Evolutionary conservation across 2,113 vertebrate genomes (phyloP).

Genomic region (Hymenochirus boettgeri): DNA sequence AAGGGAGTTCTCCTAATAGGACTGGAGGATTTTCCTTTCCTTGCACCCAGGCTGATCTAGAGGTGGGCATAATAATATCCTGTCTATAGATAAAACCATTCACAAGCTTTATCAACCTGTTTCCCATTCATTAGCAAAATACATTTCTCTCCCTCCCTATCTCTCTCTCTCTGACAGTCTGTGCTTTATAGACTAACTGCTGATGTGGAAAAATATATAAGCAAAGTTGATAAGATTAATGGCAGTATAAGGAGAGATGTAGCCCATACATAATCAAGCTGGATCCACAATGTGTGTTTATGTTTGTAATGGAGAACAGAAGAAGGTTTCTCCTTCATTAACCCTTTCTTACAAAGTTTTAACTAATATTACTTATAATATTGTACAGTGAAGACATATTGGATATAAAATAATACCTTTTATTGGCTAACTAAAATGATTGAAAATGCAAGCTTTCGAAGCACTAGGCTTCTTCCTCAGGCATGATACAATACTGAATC

Average conservation of each 20-base stretch:
- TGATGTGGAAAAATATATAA: too few relatives aligned
- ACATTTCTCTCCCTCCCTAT: background rate
- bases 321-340: too few relatives aligned
- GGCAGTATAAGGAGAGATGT: slow-evolving; percentile 24
- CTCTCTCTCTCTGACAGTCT: background rate
- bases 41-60: slow-evolving; percentile 35
- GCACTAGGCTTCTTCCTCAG: too few relatives aligned
- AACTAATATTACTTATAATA: too few relatives aligned
- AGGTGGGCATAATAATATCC: slow-evolving; percentile 33
- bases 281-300: background rate
- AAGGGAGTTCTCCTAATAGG: slow-evolving; percentile 66
- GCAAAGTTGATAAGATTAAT: slow-evolving; percentile 32
- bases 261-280: too few relatives aligned
- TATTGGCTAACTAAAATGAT: too few relatives aligned
- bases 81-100: slow-evolving; percentile 28
- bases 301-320: background rate
- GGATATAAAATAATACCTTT: too few relatives aligned
- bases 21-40: slow-evolving; percentile 56
- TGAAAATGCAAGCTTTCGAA: too few relatives aligned
- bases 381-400: too few relatives aligned
- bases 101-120: slow-evolving; percentile 16
- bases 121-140: slow-evolving; percentile 16
- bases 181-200: too few relatives aligned
- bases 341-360: too few relatives aligned
- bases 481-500: too few relatives aligned